These are phyloP conservation scores for Drosophila nr. perissopoda DNA, from an alignment of 2,888 invertebrate genomes.

Conservation along the genomic window DNA sequence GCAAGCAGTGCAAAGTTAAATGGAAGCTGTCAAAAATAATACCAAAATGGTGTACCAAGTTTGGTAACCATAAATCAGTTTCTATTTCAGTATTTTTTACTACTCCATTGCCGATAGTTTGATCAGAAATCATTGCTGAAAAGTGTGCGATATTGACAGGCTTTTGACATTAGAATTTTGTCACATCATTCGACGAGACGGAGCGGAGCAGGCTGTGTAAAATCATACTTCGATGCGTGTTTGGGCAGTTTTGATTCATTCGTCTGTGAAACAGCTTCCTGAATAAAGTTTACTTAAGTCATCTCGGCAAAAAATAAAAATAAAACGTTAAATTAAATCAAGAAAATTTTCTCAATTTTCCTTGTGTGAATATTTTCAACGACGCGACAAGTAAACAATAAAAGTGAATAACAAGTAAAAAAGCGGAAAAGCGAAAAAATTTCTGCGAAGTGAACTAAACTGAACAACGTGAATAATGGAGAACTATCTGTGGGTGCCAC, in stretches of 20 bases:
- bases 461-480: slow-evolving; percentile 45
- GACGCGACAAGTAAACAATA: neutral
- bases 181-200: neutral
- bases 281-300: slow-evolving; percentile 46
- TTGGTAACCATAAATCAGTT: neutral
- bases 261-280: slow-evolving; percentile 43
- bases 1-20: neutral
- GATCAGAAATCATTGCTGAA: neutral
- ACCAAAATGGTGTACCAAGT: neutral
- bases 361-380: neutral
- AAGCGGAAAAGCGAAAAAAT: neutral
- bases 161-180: neutral
- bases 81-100: neutral
- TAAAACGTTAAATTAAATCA: slow-evolving; percentile 4
- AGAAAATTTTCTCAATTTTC: neutral
- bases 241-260: slow-evolving; percentile 32
- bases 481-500: slow-evolving; percentile 62
- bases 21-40: neutral
- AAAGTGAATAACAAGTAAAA: neutral
- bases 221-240: neutral
- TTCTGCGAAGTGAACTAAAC: neutral
- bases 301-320: slow-evolving; percentile 13
- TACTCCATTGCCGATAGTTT: slow-evolving; percentile 3
- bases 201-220: slow-evolving; percentile 35
- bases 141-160: slow-evolving; percentile 1